Base-by-base conservation (phyloP, 2,797 vertebrate species). In the Coranthus polyacanthus region DNA sequence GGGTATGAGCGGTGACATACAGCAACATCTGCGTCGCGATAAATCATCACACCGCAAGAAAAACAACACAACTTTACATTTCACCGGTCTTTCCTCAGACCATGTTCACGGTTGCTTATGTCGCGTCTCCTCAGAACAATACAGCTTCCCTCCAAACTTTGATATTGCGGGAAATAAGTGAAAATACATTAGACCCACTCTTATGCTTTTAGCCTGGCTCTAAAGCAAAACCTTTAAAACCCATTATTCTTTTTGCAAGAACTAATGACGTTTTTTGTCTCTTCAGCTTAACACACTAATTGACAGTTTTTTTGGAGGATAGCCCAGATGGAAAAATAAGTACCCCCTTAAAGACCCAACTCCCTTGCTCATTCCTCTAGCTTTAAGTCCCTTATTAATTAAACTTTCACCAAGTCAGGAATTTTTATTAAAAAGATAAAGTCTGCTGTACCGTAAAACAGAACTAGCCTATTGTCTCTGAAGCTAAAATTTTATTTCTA, bases 301-400 rank as follows among this genome's bases (percentile, higher is more conserved):
- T 94, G 92, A 94, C 89, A 88, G 84, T 93, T 93, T 94, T 94
- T 94, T 94, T 93, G 89, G 89, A 94, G 92, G 85, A 94, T 91
- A 94, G 93, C 90, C 92, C 92, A 94, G 92, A 94, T 92, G 92
- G 91, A 94, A 94, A 94, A 94, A 93, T 94, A 93, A 93, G 92
- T 92, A 89, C 85, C 88, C 90, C 91, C 91, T 94, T 94, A 93
- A 94, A 94, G 91, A 93, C 91, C 89, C 83, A 89, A 90, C 88
- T 94, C 92, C 92, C 90, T 88, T 88, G 91, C 85, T 90, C 91
- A 92, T 92, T 92, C 86, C 83, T 75, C 59, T 83, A 74, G 88
- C 92, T 93, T 94, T 92, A 94, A 93, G 91, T 93, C 89, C 89
- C 90, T 92, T 94, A 94, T 94, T 94, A 94, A 94, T 94, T 94